Evolutionary conservation across 1,140 invertebrate species (phyloP).

Genomic region (Notospermus geniculatus): DNA sequence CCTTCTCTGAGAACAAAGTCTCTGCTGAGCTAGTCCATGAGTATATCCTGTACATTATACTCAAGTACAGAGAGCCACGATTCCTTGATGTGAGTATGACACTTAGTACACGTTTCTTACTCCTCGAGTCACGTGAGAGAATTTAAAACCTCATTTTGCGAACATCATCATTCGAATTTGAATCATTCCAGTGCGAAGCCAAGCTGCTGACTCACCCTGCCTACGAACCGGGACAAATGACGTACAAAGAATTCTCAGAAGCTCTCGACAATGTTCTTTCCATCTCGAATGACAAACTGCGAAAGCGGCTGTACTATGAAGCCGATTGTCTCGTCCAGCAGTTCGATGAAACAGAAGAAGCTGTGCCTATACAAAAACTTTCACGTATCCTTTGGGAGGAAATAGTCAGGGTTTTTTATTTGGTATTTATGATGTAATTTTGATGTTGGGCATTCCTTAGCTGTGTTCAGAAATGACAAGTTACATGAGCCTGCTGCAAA

Average conservation of each 20-base stretch:
- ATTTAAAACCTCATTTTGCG: too few species aligned
- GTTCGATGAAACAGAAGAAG: constrained; percentile 31
- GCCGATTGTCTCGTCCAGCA: constrained; percentile 33
- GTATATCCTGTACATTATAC: constrained; percentile 48
- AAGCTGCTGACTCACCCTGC: constrained; percentile 39
- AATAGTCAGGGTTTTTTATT: too few species aligned
- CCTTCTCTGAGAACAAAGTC: constrained; percentile 52
- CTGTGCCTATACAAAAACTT: constrained; percentile 43
- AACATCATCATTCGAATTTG: too few species aligned
- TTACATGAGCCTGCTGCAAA: constrained; percentile 31
- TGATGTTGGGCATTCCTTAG: too few species aligned
- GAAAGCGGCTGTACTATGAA: constrained; percentile 40
- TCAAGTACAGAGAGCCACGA: constrained; percentile 49
- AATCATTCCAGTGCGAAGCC: constrained; percentile 31
- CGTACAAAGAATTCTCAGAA: constrained; percentile 46
- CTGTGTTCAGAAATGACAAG: constrained; percentile 30
- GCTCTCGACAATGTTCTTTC: constrained; percentile 45
- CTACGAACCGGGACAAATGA: constrained; percentile 35
- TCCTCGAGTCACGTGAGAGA: too few species aligned
- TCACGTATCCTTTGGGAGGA: constrained; percentile 45
- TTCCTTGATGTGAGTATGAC: constrained; percentile 44
- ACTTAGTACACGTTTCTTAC: too few species aligned
- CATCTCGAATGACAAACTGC: constrained; percentile 38
- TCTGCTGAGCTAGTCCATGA: constrained; percentile 40
- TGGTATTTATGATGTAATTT: too few species aligned